Evolutionary conservation across 2,797 vertebrate genomes (phyloP).

Genomic region (Rhinoraja longicauda): DNA sequence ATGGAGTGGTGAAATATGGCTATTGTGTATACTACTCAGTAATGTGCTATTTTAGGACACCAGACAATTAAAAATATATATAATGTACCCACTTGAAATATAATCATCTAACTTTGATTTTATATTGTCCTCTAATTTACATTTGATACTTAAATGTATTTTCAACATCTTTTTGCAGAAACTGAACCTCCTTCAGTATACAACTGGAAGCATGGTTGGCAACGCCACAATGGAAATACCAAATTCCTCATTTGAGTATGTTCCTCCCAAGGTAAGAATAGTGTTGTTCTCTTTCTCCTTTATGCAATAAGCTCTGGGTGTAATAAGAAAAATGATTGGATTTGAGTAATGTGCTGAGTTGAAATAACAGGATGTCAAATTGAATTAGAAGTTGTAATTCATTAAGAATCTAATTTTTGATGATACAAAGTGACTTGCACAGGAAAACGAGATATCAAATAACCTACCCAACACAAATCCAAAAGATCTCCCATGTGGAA

Average conservation of each 20-base stretch:
- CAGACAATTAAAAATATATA: too few relatives aligned
- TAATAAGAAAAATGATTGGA: not conserved
- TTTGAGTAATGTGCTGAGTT: not conserved
- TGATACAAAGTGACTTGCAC: not conserved
- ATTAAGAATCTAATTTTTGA: not conserved
- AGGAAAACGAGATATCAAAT: not conserved
- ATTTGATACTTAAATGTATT: too few relatives aligned
- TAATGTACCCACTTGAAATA: too few relatives aligned
- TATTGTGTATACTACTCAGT: too few relatives aligned
- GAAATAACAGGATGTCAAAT: not conserved
- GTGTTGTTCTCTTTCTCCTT: not conserved
- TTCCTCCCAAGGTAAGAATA: conserved; percentile 77
- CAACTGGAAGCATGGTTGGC: conserved; percentile 63
- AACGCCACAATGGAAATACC: conserved; percentile 43
- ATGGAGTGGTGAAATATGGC: too few relatives aligned
- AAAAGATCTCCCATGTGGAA: not conserved
- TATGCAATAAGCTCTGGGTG: not conserved
- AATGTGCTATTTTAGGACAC: too few relatives aligned
- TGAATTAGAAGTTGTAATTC: not conserved
- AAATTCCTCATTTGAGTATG: conserved; percentile 79
- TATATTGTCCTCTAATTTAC: too few relatives aligned
- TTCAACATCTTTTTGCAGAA: conserved; percentile 58
- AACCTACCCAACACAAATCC: not conserved
- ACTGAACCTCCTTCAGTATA: conserved; percentile 67
- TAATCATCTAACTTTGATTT: too few relatives aligned